phyloP scores from a whole-genome alignment of 2,888 invertebrate species.

The Phyto melanocephala region DNA sequence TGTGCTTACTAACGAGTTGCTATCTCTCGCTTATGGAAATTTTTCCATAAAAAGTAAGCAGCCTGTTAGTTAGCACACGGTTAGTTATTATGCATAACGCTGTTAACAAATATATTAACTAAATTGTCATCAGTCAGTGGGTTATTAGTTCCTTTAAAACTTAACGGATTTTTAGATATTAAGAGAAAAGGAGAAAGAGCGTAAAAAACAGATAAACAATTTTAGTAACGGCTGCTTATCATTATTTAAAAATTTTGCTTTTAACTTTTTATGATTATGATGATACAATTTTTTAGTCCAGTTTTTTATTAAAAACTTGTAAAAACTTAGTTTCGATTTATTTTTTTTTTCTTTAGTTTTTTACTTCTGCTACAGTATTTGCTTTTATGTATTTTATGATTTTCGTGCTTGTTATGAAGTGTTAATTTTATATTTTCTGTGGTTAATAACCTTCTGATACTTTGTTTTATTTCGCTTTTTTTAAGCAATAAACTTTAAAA shows the following conservation, averaged over 20 bases:
- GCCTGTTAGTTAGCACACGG: no score
- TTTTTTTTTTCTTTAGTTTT: slow-evolving; percentile 5
- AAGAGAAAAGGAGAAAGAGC: background rate
- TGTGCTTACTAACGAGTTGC: no score
- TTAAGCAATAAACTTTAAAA: background rate
- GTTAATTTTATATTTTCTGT: slow-evolving; percentile 20
- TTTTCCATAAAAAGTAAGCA: no score
- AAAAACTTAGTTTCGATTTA: slow-evolving; percentile 6
- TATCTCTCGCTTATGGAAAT: no score
- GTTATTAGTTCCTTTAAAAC: background rate
- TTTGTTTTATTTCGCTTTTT: background rate
- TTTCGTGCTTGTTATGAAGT: slow-evolving; percentile 13
- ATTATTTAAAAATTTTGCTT: slow-evolving; percentile 20
- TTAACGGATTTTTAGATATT: slow-evolving; percentile 12
- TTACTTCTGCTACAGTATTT: background rate
- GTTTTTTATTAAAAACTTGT: background rate
- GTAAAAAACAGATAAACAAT: background rate
- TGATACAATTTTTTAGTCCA: background rate
- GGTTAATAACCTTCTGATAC: slow-evolving; percentile 27
- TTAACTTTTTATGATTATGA: background rate
- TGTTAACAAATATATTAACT: no score
- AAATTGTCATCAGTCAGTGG: background rate
- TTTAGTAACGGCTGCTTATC: slow-evolving; percentile 32
- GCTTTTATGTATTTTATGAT: background rate
- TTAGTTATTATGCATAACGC: no score